These are phyloP conservation scores for Andrena chrysosceles DNA, from an alignment of 2,888 invertebrate genomes.

Conservation along the genomic window DNA sequence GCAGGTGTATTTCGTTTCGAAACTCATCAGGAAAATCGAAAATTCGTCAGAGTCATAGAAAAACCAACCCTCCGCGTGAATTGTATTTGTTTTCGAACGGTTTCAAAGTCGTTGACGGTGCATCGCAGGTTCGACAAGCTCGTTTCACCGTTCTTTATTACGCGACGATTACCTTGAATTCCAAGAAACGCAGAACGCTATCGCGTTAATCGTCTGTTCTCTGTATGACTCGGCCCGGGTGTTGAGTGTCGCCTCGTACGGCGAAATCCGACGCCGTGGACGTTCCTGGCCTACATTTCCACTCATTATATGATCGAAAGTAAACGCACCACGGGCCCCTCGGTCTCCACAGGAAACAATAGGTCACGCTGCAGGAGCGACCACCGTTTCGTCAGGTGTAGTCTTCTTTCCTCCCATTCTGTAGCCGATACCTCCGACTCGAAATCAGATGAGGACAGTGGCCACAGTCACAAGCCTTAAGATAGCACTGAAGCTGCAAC, in stretches of 20 bases:
- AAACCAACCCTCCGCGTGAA: neutral
- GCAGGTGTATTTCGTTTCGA: too few species aligned
- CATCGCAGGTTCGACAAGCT: conserved; percentile 43
- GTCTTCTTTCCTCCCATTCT: neutral
- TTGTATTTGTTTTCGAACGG: neutral
- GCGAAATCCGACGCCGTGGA: conserved; percentile 83
- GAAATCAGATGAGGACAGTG: conserved; percentile 11
- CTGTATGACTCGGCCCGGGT: conserved; percentile 79
- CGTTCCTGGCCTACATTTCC: conserved; percentile 84
- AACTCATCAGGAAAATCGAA: neutral
- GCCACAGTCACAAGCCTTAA: neutral
- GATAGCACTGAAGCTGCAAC: too few species aligned
- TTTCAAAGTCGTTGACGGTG: neutral
- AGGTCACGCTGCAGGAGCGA: conserved; percentile 58
- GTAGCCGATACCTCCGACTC: neutral
- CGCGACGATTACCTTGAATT: conserved; percentile 75
- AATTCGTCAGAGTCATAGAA: neutral
- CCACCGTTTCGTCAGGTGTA: conserved; percentile 55
- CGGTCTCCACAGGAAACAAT: conserved; percentile 68
- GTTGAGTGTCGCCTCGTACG: conserved; percentile 83
- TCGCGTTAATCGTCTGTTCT: conserved; percentile 83
- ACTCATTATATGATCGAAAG: conserved; percentile 78
- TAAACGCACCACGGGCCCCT: conserved; percentile 62
- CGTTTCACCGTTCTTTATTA: conserved; percentile 62
- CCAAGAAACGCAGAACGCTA: conserved; percentile 80